Evolutionary conservation across 2,888 invertebrate species (phyloP).

Genomic region (Zelleria hepariella): DNA sequence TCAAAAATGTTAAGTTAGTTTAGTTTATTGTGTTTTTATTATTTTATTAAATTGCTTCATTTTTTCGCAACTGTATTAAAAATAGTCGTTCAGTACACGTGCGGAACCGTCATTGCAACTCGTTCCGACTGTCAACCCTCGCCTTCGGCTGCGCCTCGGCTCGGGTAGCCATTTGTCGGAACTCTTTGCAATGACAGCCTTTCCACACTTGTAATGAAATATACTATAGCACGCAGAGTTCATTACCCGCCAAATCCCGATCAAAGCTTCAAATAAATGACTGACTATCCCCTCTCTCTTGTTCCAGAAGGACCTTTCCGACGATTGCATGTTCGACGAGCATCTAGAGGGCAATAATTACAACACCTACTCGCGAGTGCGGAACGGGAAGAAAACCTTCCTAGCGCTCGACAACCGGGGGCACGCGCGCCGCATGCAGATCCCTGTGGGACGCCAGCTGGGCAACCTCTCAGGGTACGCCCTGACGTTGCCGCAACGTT

Average conservation of each 20-base stretch:
- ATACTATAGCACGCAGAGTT: no score
- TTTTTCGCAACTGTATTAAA: no score
- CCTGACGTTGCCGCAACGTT: conserved; percentile 67
- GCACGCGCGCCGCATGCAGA: conserved; percentile 79
- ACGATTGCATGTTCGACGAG: conserved; percentile 90
- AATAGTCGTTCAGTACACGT: no score
- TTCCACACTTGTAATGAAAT: no score
- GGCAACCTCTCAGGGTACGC: conserved; percentile 84
- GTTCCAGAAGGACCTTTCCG: conserved; percentile 88
- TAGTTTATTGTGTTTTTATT: no score
- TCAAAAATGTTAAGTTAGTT: no score
- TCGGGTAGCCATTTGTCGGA: no score
- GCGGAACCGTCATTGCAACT: no score
- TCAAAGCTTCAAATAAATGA: not conserved
- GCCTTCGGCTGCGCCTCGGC: no score
- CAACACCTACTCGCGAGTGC: conserved; percentile 86
- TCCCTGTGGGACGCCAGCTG: conserved; percentile 76
- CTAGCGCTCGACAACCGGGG: conserved; percentile 83
- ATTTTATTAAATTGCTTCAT: no score
- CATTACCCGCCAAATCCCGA: not conserved
- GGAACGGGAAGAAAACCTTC: conserved; percentile 77
- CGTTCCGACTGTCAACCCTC: no score
- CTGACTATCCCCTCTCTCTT: conserved; percentile 38
- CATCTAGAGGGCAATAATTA: conserved; percentile 87
- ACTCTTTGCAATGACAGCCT: no score